Base-by-base conservation (phyloP, 2,888 invertebrate species). In the Mactromeris polynyma region DNA sequence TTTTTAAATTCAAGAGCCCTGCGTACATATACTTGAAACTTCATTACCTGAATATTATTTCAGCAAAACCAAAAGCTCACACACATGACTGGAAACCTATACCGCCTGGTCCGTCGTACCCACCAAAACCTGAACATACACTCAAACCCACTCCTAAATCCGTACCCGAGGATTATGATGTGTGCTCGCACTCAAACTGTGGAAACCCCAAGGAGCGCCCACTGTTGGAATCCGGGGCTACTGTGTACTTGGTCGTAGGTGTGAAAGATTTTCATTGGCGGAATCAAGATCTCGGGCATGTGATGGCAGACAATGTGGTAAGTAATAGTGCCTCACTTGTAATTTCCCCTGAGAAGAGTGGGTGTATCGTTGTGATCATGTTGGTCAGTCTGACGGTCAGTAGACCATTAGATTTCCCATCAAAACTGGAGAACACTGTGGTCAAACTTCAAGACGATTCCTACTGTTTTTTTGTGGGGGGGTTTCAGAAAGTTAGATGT, bases 161-260 rank as follows among this genome's bases (percentile, higher is more conserved):
- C 38, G 89, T 94, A 4, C 92, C 93, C 1, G 91, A 92, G 78
- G 90, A 93, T 81, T 94, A 92, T 81, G 91, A 95, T 85, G 93
- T 93, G 0, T 95, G 95, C 89, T 88, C 93, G 36, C 85, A 92
- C 11, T 93, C 93, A 19, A 93, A 93, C 40, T 96, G 96, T 84
- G 92, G 93, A 21, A 89, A 95, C 78, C 86, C 94, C n/a, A 93
- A 95, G 87, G 92, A 93, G 9, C 90, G 95, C 36, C 96, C 96
- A 7, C 89, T 93, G 46, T 80, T 96, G 87, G 95, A 95, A 85
- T 93, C 94, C 0, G 95, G 95, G 2, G 95, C 96, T 9, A 94
- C 94, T 2, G 95, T 96, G 7, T 96, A 95, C 86, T 95, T 96
- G 1, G 95, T 96, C 36, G 94, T 96, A 83, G 96, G 96, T n/a